A percentile compares a stretch with the other conserved stretches of the same genome.
phyloP scores from a whole-genome alignment of 1,140 invertebrate genomes.

The Metopolophium dirhodum region DNA sequence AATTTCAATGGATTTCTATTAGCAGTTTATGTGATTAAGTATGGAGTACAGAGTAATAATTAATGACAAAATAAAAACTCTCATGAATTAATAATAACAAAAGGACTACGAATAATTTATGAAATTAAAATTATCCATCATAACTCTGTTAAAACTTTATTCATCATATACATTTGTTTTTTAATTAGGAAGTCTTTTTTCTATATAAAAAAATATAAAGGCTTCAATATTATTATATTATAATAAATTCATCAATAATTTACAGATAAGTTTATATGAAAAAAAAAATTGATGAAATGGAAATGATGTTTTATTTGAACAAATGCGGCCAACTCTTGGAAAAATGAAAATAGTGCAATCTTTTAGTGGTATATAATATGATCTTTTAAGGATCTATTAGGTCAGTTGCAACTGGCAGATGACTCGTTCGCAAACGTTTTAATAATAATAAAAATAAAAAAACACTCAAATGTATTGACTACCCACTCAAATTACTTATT shows the following conservation, averaged over 20 bases:
- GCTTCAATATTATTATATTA: not conserved
- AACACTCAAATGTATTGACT: not conserved
- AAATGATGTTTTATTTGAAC: not conserved
- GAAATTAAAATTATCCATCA: slow-evolving; percentile 1
- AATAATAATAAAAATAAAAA: not conserved
- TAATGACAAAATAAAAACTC: not conserved
- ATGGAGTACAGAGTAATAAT: not conserved
- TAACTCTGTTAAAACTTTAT: not conserved
- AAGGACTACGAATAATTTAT: not conserved
- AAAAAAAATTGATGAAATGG: not conserved
- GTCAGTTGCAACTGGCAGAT: not conserved
- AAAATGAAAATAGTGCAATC: not conserved
- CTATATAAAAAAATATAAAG: not conserved
- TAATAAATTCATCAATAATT: not conserved
- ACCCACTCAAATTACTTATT: not conserved
- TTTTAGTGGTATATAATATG: not conserved
- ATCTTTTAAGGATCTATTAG: not conserved
- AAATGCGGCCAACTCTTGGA: not conserved
- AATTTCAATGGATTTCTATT: not conserved
- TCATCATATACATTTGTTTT: not conserved
- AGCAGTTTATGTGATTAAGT: not conserved
- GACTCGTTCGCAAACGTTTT: not conserved
- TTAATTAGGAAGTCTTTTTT: not conserved
- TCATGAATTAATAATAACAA: not conserved
- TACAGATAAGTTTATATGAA: not conserved